Conservation (phyloP, 1,140 invertebrate species). For the Tyrophagus putrescentiae region DNA sequence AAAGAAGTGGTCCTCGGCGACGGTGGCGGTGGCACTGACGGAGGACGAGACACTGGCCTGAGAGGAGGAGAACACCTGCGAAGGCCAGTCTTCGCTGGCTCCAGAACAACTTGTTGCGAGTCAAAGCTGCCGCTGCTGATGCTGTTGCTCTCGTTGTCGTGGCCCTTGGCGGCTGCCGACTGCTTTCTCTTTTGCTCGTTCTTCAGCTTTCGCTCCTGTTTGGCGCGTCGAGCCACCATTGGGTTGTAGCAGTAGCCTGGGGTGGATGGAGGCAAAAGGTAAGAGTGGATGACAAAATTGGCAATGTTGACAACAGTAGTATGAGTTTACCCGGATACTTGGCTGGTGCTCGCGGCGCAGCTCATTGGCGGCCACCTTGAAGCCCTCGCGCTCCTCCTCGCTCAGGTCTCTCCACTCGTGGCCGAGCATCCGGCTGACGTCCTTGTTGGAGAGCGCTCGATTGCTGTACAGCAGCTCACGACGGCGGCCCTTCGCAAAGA, state of each 20-base stretch:
- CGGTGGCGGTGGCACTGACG: no score
- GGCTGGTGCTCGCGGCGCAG: constrained; percentile 45
- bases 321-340: constrained; percentile 42
- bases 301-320: background rate
- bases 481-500: constrained; percentile 47
- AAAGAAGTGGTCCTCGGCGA: no score
- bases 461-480: constrained; percentile 41
- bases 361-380: constrained; percentile 42
- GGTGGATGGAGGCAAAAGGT: background rate
- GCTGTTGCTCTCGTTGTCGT: background rate
- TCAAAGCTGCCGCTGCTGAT: background rate
- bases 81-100: no score
- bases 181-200: background rate
- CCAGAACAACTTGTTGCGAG: no score
- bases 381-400: constrained; percentile 36
- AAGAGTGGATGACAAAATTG: background rate
- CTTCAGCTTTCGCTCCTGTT: constrained; percentile 18
- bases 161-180: background rate
- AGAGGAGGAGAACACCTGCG: no score
- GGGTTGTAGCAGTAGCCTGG: constrained; percentile 25
- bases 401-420: constrained; percentile 39
- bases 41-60: no score
- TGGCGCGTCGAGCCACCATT: constrained; percentile 19
- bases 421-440: constrained; percentile 44
- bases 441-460: constrained; percentile 46